These are phyloP conservation scores for Arvicola amphibius DNA, from an alignment of 2,797 vertebrate species.

Conservation along the genomic window DNA sequence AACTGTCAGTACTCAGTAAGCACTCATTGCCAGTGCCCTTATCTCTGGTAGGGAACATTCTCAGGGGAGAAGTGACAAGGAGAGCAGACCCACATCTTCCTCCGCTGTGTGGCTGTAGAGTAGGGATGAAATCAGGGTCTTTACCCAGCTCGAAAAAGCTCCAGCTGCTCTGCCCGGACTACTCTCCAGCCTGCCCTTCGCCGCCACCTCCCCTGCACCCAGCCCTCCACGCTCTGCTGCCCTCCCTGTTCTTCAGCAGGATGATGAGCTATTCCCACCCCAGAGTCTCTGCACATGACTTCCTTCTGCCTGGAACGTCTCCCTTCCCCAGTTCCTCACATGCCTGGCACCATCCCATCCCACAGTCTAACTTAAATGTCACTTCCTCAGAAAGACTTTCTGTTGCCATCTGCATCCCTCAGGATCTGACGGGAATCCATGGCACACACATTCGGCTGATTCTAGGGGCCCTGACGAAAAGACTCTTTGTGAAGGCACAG, in stretches of 20 bases:
- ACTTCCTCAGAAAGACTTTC: constrained; percentile 76
- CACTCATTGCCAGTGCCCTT: neutral
- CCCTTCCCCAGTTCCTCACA: constrained; percentile 61
- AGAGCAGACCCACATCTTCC: neutral
- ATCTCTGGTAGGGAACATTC: neutral
- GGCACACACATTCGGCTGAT: constrained; percentile 36
- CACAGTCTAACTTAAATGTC: constrained; percentile 80
- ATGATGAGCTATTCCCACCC: constrained; percentile 25
- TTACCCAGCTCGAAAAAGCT: neutral
- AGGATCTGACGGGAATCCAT: constrained; percentile 71
- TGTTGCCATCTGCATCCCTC: constrained; percentile 77
- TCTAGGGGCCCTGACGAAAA: constrained; percentile 40
- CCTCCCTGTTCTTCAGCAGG: neutral
- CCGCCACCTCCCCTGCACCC: neutral
- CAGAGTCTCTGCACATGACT: neutral
- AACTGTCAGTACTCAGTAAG: neutral
- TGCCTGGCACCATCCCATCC: constrained; percentile 71
- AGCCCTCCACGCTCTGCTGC: neutral
- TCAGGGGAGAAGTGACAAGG: neutral
- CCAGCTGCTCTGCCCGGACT: neutral
- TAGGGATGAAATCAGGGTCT: neutral
- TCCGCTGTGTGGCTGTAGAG: neutral
- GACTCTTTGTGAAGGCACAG: neutral
- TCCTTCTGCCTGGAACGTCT: constrained; percentile 57
- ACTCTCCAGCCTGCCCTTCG: neutral